Conservation (phyloP, 2,113 vertebrate genomes). For the Dipodomys stephensi region DNA sequence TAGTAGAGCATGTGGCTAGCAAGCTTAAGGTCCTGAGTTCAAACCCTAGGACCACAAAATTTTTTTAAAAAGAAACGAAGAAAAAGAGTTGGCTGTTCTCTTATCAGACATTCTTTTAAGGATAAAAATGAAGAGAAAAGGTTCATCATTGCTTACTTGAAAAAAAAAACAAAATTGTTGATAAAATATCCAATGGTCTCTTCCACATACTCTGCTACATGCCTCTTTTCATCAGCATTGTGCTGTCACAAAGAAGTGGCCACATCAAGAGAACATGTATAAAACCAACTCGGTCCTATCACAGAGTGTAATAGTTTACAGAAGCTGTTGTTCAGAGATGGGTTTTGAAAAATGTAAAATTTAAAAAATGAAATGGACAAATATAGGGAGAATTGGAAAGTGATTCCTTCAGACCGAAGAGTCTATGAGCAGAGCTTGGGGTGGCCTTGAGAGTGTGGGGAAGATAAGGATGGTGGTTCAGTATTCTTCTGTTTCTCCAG, state of each 20-base stretch:
- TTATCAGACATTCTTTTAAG: not conserved
- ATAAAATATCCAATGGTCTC: not conserved
- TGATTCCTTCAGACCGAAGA: not conserved
- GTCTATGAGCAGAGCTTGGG: not conserved
- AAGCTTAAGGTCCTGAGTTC: too few relatives aligned
- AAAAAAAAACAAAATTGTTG: not conserved
- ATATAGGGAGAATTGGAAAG: not conserved
- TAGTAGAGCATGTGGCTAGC: too few relatives aligned
- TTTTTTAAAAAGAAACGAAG: not conserved
- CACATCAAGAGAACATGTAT: not conserved
- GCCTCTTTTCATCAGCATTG: too few relatives aligned
- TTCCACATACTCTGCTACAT: not conserved
- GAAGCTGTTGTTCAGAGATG: not conserved
- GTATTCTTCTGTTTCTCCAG: not conserved
- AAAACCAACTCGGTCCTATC: not conserved
- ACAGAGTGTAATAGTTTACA: not conserved
- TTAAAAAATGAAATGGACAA: not conserved
- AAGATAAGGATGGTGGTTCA: not conserved
- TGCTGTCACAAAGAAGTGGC: not conserved
- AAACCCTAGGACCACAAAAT: too few relatives aligned
- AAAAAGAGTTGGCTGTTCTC: not conserved
- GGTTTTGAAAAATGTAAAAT: not conserved
- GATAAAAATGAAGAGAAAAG: slow-evolving; percentile 5
- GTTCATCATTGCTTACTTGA: not conserved
- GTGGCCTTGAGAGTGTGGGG: not conserved